Evolutionary conservation across 53 echinoderm and acorn worm species (phyloP).

Genomic region (Mesocentrotus franciscanus): DNA sequence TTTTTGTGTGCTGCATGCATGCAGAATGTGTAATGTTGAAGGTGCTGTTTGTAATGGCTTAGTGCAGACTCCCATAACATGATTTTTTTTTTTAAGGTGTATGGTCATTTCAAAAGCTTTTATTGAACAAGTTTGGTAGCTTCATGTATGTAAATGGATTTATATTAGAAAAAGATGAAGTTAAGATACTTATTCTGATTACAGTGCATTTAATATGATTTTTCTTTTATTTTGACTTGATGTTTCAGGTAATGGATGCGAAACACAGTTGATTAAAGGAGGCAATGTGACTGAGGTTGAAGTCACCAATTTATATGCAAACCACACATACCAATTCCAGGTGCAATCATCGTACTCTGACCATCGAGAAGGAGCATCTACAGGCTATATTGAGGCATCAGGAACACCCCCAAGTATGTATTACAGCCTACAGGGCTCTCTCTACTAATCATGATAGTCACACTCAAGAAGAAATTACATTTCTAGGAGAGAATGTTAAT

Average conservation of each 20-base stretch:
- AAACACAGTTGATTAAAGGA: not conserved
- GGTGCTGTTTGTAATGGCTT: no score
- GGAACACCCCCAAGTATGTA: constrained; percentile 46
- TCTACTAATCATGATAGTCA: not conserved
- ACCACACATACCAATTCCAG: constrained; percentile 56
- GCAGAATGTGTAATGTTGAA: no score
- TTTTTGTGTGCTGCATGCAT: not conserved
- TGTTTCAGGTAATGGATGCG: not conserved
- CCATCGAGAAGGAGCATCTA: not conserved
- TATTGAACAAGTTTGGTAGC: no score
- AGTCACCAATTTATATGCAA: constrained; percentile 14
- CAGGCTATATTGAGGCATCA: constrained; percentile 12
- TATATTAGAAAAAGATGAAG: no score
- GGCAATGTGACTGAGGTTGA: constrained; percentile 26
- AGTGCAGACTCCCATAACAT: no score
- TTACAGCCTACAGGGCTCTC: not conserved
- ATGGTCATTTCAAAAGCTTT: no score
- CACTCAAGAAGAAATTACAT: not conserved
- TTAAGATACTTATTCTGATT: no score
- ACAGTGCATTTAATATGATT: no score
- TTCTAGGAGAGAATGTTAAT: not conserved
- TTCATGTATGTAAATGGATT: no score
- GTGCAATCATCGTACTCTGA: constrained; percentile 3
- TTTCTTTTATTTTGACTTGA: not conserved
- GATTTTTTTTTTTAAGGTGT: no score